Percentiles rank a stretch among this genome's conserved stretches.
phyloP scores from a whole-genome alignment of 2,113 vertebrate genomes.

The Petroica traversi region DNA sequence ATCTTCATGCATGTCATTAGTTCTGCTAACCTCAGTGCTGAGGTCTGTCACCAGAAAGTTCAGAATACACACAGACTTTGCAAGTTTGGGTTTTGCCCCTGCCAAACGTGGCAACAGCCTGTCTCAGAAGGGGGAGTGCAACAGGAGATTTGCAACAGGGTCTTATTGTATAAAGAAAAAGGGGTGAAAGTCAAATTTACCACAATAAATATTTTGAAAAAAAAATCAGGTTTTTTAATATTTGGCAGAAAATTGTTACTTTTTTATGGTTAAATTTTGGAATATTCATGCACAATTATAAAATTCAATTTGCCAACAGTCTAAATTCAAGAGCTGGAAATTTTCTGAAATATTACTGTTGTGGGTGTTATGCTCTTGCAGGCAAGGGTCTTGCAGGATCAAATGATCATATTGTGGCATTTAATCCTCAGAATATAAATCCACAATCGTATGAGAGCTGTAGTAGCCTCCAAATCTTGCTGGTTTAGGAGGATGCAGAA shows the following conservation, averaged over 20 bases:
- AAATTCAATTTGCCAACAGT: not conserved
- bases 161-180: not conserved
- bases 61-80: not conserved
- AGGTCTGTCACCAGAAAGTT: not conserved
- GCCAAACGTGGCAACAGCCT: not conserved
- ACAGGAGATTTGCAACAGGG: fast-evolving
- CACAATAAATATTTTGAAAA: not conserved
- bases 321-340: not conserved
- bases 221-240: not conserved
- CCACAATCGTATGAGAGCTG: not conserved
- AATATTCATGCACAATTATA: not conserved
- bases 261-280: not conserved
- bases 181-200: not conserved
- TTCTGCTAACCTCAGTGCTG: not conserved
- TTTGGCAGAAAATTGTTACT: not conserved
- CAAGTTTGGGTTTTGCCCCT: not conserved
- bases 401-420: not conserved
- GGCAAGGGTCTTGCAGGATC: not conserved
- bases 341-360: not conserved
- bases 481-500: not conserved
- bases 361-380: not conserved
- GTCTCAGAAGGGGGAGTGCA: not conserved
- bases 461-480: not conserved
- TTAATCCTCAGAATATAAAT: not conserved
- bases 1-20: not conserved